Evolutionary conservation across 2,113 vertebrate genomes (phyloP), one percentile per base, ranked within the genome.

Genomic region (Melanerpes formicivorus): DNA sequence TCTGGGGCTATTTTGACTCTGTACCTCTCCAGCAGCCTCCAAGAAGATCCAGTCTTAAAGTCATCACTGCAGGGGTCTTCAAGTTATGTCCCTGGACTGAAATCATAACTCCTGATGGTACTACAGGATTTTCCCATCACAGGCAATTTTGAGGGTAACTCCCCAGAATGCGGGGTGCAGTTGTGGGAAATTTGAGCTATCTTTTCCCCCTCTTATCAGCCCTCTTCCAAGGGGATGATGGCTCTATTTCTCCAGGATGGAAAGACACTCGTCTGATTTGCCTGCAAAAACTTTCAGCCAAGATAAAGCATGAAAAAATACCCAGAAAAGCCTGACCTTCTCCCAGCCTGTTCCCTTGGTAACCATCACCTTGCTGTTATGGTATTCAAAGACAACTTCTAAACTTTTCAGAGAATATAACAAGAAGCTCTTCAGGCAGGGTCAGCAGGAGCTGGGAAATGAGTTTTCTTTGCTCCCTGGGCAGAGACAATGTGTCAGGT

Each of bases 361-460:
- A 98, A 98, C 98, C 93, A 79, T 94, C 96, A 97, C 97, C 95
- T 96, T 65, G 56, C 95, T 90, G 72, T 96, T 96, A 91, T 32
- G 83, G 70, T 95, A 97, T 96, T 97, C 97, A 97, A 97, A 97
- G 95, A 71, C 90, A 97, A 94, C 94, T 97, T 97, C 96, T 96
- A 91, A 95, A 97, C 93, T 67, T 74, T 92, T 90, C 84, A 78
- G 93, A 96, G 94, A 93, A 88, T 93, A 54, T 91, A 97, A 93
- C 48, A 62, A 65, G 60, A 50, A 80, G 34, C 85, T 5, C 8
- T 78, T 94, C 83, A 91, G 84, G 80, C 70, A 93, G 93, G 77
- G 92, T 93, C 88, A 93, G 74, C 44, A 80, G 80, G 62, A 95
- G 58, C 85, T 75, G 60, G 80, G 54, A 95, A 92, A 84, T 70